Conservation (phyloP, 2,888 invertebrate species). For the Pandemis cinnamomeana region DNA sequence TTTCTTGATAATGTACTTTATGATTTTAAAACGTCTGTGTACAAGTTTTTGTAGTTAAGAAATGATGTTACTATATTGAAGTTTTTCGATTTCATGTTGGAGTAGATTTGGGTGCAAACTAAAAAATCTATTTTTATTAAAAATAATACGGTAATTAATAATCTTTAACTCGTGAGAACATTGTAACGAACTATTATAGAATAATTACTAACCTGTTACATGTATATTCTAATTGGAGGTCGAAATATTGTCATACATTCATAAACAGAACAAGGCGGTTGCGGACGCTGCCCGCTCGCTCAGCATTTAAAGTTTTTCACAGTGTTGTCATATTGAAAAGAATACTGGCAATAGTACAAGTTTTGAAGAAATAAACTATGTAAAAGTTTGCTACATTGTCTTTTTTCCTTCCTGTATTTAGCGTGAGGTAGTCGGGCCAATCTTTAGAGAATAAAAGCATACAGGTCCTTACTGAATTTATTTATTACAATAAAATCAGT, state of each 20-base stretch:
- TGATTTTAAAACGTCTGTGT: slow-evolving; percentile 24
- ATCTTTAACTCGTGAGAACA: slow-evolving; percentile 36
- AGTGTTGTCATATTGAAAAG: slow-evolving; percentile 65
- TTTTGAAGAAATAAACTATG: slow-evolving; percentile 74
- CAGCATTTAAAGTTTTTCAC: slow-evolving; percentile 65
- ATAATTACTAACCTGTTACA: slow-evolving; percentile 60
- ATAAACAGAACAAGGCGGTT: slow-evolving; percentile 19
- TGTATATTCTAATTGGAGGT: slow-evolving; percentile 54
- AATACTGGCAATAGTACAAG: slow-evolving; percentile 66
- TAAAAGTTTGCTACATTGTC: slow-evolving; percentile 57
- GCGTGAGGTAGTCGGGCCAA: too few relatives aligned
- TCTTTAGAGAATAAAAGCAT: slow-evolving; percentile 19
- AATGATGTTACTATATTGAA: slow-evolving; percentile 44
- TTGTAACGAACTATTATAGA: slow-evolving; percentile 62
- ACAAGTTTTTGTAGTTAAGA: slow-evolving; percentile 39
- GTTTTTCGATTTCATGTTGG: slow-evolving; percentile 52
- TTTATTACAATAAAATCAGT: slow-evolving; percentile 44
- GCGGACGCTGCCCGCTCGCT: slow-evolving; percentile 50
- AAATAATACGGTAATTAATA: slow-evolving; percentile 42
- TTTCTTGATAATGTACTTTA: slow-evolving; percentile 16
- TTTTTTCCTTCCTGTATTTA: slow-evolving; percentile 44
- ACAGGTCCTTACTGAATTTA: slow-evolving; percentile 26
- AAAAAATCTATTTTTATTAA: slow-evolving; percentile 64
- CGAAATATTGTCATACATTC: slow-evolving; percentile 47
- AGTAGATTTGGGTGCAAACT: slow-evolving; percentile 53